Conservation (phyloP, 2,888 invertebrate genomes). For the Meliscaeva auricollis region DNA sequence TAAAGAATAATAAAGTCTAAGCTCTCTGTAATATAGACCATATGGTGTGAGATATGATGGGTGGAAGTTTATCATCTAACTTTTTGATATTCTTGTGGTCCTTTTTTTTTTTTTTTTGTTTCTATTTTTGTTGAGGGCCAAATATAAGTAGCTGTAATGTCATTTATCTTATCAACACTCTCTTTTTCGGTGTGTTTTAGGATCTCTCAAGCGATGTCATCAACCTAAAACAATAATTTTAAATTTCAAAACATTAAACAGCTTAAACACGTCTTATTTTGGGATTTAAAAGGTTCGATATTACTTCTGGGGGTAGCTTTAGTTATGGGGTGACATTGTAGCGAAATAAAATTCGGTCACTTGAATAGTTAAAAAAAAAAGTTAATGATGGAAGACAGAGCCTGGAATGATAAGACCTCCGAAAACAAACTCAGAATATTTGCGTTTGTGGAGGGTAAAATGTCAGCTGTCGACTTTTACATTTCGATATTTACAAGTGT, state of each 20-base stretch:
- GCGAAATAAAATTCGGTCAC: neutral
- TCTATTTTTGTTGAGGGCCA: slow-evolving; percentile 28
- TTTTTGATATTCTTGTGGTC: slow-evolving; percentile 31
- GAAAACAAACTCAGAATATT: too few relatives aligned
- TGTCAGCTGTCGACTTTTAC: too few relatives aligned
- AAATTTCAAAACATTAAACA: slow-evolving; percentile 40
- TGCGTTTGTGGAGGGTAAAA: too few relatives aligned
- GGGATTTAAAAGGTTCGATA: slow-evolving; percentile 10
- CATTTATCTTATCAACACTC: slow-evolving; percentile 39
- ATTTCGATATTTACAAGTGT: too few relatives aligned
- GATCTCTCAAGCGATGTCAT: slow-evolving; percentile 4
- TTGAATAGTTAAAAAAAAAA: neutral
- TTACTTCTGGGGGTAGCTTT: neutral
- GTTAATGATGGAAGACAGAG: too few relatives aligned
- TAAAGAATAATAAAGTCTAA: slow-evolving; percentile 19
- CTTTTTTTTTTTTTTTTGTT: neutral
- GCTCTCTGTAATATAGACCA: neutral
- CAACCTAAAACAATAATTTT: slow-evolving; percentile 41
- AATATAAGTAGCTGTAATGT: slow-evolving; percentile 13
- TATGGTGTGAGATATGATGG: slow-evolving; percentile 23
- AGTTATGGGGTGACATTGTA: neutral
- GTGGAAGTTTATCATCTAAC: slow-evolving; percentile 42
- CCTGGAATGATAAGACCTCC: too few relatives aligned
- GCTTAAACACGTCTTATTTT: slow-evolving; percentile 30
- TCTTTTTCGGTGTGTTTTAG: slow-evolving; percentile 5